These are phyloP conservation scores for Turritopsis dohrnii DNA, from an alignment of 30 jellyfish, hydroid and myxozoan genomes.

Conservation along the genomic window DNA sequence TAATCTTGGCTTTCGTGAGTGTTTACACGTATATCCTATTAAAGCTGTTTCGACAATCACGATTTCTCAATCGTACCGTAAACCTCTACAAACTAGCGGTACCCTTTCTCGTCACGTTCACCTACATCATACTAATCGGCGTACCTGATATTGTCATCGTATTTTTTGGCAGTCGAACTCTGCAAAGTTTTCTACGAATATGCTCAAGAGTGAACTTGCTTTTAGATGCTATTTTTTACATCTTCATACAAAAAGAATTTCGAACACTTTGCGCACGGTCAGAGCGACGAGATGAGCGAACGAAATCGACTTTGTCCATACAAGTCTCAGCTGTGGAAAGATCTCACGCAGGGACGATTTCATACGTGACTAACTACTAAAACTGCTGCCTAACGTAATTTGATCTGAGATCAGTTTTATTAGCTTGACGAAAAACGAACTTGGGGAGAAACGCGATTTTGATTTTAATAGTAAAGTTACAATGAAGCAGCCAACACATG, in stretches of 20 bases:
- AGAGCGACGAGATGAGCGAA: background rate
- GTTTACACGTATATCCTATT: background rate
- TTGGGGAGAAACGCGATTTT: no score
- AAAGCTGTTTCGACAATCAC: background rate
- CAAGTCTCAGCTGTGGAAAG: background rate
- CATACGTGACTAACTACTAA: background rate
- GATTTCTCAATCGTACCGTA: background rate
- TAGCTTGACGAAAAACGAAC: no score
- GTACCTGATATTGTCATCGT: background rate
- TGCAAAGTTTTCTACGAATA: background rate
- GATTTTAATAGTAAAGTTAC: no score
- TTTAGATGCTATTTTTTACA: background rate
- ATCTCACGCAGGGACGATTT: background rate
- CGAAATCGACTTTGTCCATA: background rate
- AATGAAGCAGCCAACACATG: no score
- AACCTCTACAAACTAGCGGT: background rate
- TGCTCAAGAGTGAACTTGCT: background rate
- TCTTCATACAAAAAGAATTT: background rate
- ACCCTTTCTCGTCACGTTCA: background rate
- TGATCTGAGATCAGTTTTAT: no score
- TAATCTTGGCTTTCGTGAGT: background rate
- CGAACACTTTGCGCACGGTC: background rate
- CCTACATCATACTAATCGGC: background rate
- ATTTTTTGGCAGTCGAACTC: background rate
- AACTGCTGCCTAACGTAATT: no score